Percentiles rank a stretch among this genome's conserved stretches.
Conservation (phyloP, 2,797 vertebrate genomes). For the Rachycentron canadum region DNA sequence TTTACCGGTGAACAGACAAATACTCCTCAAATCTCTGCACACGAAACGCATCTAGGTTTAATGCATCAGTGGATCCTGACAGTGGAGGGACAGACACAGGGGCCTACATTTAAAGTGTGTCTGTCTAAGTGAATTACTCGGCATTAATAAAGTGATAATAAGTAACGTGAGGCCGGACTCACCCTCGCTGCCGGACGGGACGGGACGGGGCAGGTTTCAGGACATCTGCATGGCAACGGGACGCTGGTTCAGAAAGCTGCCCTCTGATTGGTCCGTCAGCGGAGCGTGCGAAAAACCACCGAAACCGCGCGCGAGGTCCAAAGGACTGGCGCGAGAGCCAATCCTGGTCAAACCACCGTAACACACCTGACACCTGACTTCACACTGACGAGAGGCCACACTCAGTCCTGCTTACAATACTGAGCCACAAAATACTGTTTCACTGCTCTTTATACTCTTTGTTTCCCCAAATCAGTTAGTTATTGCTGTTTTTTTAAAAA, state of each 20-base stretch:
- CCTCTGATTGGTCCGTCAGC: conserved; percentile 65
- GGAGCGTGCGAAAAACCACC: conserved; percentile 39
- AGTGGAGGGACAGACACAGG: neutral
- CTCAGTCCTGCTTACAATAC: too few species aligned
- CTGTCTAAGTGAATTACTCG: accelerated
- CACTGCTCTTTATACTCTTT: too few species aligned
- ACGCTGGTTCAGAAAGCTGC: conserved; percentile 44
- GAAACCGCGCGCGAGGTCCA: conserved; percentile 63
- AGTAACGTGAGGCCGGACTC: conserved; percentile 30
- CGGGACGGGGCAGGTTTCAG: conserved; percentile 9
- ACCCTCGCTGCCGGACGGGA: conserved; percentile 53
- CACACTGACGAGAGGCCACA: too few species aligned
- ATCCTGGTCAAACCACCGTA: neutral
- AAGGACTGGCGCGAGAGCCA: conserved; percentile 64
- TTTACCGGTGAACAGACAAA: neutral
- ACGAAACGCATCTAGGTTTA: neutral
- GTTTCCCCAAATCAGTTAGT: too few species aligned
- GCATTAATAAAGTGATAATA: neutral
- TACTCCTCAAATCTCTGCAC: neutral
- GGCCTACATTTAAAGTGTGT: neutral
- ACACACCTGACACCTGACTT: neutral
- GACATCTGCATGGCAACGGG: conserved; percentile 70
- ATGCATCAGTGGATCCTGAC: neutral
- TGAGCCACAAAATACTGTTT: too few species aligned
- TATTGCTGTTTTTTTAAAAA: too few species aligned